Percentiles rank a stretch among this genome's conserved stretches.
phyloP scores from a whole-genome alignment of 2,113 vertebrate species.

The Pseudopodoces humilis region DNA sequence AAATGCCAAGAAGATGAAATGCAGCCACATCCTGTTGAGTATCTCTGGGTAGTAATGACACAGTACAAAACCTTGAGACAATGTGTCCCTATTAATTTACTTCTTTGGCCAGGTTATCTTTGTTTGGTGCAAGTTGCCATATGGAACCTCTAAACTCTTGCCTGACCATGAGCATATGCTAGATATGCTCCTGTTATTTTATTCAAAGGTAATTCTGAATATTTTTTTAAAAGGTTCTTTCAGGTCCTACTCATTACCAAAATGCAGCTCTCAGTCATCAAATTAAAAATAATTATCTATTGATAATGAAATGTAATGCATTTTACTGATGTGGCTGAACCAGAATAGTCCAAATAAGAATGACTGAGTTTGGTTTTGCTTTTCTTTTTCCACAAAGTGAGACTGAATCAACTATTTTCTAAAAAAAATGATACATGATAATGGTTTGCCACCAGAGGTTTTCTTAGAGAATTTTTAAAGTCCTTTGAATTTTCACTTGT shows the following conservation, averaged over 20 bases:
- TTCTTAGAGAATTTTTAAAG: not conserved
- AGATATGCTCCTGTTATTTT: not conserved
- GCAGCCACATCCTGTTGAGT: constrained; percentile 71
- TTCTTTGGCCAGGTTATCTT: constrained; percentile 73
- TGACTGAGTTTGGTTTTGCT: not conserved
- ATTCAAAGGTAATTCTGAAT: constrained; percentile 31
- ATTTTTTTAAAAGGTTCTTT: constrained; percentile 13
- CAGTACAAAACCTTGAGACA: constrained; percentile 72
- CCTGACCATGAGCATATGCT: constrained; percentile 30
- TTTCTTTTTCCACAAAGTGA: not conserved
- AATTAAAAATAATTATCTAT: not conserved
- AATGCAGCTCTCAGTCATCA: not conserved
- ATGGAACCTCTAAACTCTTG: constrained; percentile 87
- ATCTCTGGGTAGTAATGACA: constrained; percentile 73
- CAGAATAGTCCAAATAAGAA: not conserved
- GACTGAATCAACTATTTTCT: not conserved
- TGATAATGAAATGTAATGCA: not conserved
- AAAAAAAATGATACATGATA: not conserved
- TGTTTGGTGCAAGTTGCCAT: constrained; percentile 81
- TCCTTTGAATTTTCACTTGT: not conserved
- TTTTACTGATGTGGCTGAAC: not conserved
- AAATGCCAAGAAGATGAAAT: constrained; percentile 64
- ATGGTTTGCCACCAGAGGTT: not conserved
- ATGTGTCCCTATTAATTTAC: constrained; percentile 77
- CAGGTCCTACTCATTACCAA: constrained; percentile 30